phyloP scores from a whole-genome alignment of 2,113 vertebrate genomes.

The Podarcis cretensis region DNA sequence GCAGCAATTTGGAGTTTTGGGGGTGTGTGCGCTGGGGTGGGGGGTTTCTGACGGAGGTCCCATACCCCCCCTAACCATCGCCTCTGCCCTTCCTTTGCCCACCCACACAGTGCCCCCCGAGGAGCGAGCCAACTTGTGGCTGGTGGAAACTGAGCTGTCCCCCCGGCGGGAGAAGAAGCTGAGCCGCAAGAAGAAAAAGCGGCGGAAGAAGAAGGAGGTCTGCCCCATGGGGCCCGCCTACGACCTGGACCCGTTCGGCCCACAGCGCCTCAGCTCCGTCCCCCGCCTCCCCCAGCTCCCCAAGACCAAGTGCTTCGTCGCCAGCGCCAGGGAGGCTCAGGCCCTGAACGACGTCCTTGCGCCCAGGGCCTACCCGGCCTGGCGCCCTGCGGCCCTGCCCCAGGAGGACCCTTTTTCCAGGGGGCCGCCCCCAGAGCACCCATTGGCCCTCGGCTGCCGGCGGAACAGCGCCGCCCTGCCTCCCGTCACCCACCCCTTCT shows the following conservation, averaged over 20 bases:
- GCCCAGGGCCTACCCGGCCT: constrained; percentile 71
- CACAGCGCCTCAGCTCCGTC: constrained; percentile 74
- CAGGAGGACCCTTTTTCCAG: constrained; percentile 53
- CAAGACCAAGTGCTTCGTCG: constrained; percentile 84
- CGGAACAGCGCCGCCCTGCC: constrained; percentile 64
- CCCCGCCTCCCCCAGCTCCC: constrained; percentile 90
- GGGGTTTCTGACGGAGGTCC: no score
- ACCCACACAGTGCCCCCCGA: constrained; percentile 84
- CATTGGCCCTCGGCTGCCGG: constrained; percentile 14
- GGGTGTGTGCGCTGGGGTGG: neutral
- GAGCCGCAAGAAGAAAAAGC: constrained; percentile 84
- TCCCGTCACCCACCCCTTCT: constrained; percentile 76
- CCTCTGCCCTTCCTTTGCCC: fast-evolving
- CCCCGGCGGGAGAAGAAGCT: constrained; percentile 87
- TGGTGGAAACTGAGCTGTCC: constrained; percentile 90
- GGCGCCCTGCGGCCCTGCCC: constrained; percentile 37
- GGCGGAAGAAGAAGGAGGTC: constrained; percentile 87
- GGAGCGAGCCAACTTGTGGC: constrained; percentile 87
- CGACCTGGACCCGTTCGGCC: constrained; percentile 27
- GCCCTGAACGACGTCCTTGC: constrained; percentile 73
- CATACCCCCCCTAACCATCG: neutral
- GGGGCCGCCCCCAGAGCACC: no score
- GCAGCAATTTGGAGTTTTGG: no score
- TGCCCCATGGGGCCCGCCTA: constrained; percentile 48
- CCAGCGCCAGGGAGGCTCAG: constrained; percentile 63